Conservation (phyloP, 1,140 invertebrate genomes). For the Caenorhabditis remanei region DNA sequence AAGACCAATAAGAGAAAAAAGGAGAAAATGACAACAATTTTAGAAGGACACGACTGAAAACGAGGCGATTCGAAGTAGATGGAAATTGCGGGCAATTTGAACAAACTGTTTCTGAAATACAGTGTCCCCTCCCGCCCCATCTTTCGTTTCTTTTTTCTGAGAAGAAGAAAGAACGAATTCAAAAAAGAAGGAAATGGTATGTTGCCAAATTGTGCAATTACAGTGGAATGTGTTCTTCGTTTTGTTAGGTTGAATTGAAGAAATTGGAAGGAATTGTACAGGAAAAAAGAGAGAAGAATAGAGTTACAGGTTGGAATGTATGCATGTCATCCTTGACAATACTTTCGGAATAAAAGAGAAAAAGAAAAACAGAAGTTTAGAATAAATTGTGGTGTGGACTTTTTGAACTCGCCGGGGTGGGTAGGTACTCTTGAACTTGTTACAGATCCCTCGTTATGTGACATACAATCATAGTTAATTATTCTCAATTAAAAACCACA, state of each 20-base stretch:
- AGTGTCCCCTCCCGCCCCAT: background rate
- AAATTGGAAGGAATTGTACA: background rate
- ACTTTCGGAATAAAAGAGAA: no score
- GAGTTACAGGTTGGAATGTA: background rate
- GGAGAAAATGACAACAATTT: background rate
- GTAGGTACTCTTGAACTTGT: no score
- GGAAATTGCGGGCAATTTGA: constrained; percentile 12
- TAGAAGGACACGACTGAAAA: constrained; percentile 9
- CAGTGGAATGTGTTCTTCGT: background rate
- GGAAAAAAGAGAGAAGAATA: background rate
- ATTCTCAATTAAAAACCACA: no score
- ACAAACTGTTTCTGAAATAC: background rate
- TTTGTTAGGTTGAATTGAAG: background rate
- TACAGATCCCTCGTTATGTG: no score
- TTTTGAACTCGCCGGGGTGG: background rate
- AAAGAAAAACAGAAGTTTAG: no score
- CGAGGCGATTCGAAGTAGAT: background rate
- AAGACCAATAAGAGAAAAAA: background rate
- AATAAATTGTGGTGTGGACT: background rate
- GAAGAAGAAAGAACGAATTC: no score
- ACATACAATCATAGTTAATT: no score
- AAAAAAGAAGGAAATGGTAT: background rate
- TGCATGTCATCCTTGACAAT: no score
- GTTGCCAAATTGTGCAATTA: constrained; percentile 43
- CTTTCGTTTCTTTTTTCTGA: background rate